Evolutionary conservation across 2,113 vertebrate genomes (phyloP).

Genomic region (Notiomystis cincta): DNA sequence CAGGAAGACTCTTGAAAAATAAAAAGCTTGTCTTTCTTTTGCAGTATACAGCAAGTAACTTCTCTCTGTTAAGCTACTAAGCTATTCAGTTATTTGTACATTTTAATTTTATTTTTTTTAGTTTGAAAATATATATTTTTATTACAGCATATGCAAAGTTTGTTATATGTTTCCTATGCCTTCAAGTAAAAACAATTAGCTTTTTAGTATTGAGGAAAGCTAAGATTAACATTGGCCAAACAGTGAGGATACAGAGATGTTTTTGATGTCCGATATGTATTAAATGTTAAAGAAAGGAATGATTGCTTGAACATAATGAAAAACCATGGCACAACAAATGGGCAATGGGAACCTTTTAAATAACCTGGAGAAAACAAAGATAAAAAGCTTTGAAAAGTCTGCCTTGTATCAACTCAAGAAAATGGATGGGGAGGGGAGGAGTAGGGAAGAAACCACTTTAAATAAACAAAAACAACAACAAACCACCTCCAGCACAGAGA

Average conservation of each 20-base stretch:
- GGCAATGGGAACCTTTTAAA: conserved; percentile 57
- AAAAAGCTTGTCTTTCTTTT: conserved; percentile 31
- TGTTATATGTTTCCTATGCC: conserved; percentile 28
- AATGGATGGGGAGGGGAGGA: background rate
- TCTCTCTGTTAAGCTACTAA: conserved; percentile 46
- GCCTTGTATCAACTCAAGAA: background rate
- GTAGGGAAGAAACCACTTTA: conserved; percentile 19
- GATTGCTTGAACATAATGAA: conserved; percentile 64
- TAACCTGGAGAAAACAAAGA: conserved; percentile 39
- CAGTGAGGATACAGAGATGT: conserved; percentile 56
- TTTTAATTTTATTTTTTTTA: conserved; percentile 45
- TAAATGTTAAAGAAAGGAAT: conserved; percentile 71
- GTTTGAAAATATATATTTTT: conserved; percentile 62
- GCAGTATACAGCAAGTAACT: conserved; percentile 34
- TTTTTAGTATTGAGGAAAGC: conserved; percentile 51
- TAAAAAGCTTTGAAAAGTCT: background rate
- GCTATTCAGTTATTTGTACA: conserved; percentile 63
- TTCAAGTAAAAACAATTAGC: conserved; percentile 50
- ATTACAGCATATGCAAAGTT: conserved; percentile 62
- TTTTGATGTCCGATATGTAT: conserved; percentile 59
- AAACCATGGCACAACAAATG: conserved; percentile 66
- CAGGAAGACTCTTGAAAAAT: conserved; percentile 50
- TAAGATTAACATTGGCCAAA: conserved; percentile 65
- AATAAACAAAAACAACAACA: conserved; percentile 7
- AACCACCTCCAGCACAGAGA: conserved; percentile 20